Conservation (phyloP, 2,113 vertebrate genomes). For the Microcebus ravelobensis region DNA sequence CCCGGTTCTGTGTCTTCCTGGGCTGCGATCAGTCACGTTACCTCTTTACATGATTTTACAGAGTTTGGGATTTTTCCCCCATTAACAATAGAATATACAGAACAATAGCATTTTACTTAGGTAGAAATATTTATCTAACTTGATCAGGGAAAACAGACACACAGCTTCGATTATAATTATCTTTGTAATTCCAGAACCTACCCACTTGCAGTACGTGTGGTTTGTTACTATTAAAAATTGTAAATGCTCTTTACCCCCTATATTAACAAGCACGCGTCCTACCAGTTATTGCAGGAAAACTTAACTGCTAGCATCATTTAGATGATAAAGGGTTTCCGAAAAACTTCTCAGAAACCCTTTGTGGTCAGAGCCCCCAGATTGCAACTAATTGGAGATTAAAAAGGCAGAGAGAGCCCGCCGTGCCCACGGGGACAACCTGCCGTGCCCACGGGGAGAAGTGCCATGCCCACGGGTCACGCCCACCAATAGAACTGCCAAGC, state of each 20-base stretch:
- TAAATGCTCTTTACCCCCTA: not conserved
- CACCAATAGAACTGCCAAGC: too few species aligned
- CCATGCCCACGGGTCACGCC: too few species aligned
- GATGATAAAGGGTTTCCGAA: not conserved
- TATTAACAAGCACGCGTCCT: not conserved
- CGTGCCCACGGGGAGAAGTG: too few species aligned
- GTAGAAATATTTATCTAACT: slow-evolving; percentile 6
- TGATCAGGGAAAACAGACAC: not conserved
- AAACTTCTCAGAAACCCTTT: not conserved
- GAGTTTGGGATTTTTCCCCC: too few species aligned
- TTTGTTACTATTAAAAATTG: not conserved
- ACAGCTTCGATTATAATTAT: not conserved
- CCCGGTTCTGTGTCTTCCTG: too few species aligned
- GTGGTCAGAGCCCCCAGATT: not conserved
- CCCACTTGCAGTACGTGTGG: not conserved
- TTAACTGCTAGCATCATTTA: not conserved
- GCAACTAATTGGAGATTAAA: not conserved
- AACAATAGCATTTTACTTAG: not conserved
- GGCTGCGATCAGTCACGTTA: too few species aligned
- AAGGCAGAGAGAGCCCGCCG: not conserved
- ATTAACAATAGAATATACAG: not conserved
- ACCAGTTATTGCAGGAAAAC: not conserved
- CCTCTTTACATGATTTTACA: too few species aligned
- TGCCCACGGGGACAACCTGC: too few species aligned
- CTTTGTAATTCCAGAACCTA: not conserved